A percentile compares a stretch with the other conserved stretches of the same genome.
Conservation (phyloP, 2,888 invertebrate genomes). For the Drosophila longiperda region DNA sequence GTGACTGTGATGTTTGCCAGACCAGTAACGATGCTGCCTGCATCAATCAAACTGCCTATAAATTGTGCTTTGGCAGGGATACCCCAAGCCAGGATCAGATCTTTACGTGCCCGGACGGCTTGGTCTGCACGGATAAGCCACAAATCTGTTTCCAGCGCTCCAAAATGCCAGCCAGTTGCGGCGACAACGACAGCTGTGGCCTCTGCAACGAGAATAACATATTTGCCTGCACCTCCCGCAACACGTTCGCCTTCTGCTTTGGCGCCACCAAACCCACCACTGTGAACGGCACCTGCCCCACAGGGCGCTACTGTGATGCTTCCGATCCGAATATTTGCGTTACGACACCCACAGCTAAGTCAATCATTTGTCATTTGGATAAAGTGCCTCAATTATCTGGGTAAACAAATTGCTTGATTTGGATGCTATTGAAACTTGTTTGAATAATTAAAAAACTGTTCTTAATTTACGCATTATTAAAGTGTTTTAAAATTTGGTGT, state of each 20-base stretch:
- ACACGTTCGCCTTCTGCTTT: conserved; percentile 81
- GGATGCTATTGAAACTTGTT: neutral
- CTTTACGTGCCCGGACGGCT: conserved; percentile 76
- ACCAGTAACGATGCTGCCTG: conserved; percentile 75
- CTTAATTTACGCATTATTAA: neutral
- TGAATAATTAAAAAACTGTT: neutral
- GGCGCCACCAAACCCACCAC: conserved; percentile 70
- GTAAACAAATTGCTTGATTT: neutral
- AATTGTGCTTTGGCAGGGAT: conserved; percentile 75
- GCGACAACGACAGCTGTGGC: conserved; percentile 79
- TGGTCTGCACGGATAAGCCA: conserved; percentile 76
- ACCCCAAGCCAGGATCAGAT: conserved; percentile 66
- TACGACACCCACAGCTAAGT: conserved; percentile 36
- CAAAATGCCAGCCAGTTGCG: conserved; percentile 76
- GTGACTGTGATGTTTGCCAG: conserved; percentile 77
- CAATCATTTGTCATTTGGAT: conserved; percentile 59
- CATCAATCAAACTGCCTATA: conserved; percentile 76
- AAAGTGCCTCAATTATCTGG: neutral
- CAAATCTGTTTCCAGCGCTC: conserved; percentile 82
- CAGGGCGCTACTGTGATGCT: conserved; percentile 74
- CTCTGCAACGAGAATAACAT: conserved; percentile 71
- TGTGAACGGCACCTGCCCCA: conserved; percentile 75
- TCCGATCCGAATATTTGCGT: conserved; percentile 73
- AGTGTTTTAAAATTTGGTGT: neutral
- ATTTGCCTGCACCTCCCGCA: conserved; percentile 80